phyloP scores from a whole-genome alignment of 2,113 vertebrate species.

The Tupaia tana region DNA sequence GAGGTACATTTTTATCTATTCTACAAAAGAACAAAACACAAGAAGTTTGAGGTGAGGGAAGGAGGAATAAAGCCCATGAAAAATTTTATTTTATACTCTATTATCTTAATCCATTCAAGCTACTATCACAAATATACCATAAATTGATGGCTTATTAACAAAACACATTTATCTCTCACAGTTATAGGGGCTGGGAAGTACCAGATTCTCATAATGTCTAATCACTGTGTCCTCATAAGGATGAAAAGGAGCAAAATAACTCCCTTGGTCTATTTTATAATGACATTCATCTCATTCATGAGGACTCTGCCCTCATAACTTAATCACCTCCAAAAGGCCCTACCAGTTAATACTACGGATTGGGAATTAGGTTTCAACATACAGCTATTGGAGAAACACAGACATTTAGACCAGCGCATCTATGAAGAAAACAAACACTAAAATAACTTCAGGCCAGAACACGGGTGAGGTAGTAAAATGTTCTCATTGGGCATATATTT shows the following conservation, averaged over 20 bases:
- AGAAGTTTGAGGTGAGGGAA: neutral
- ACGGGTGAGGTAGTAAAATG: fast-evolving
- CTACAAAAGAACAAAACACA: neutral
- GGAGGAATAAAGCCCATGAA: neutral
- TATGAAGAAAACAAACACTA: neutral
- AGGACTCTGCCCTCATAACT: no score
- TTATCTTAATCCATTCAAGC: neutral
- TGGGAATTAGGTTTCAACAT: neutral
- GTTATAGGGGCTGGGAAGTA: neutral
- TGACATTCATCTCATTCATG: no score
- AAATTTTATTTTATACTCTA: neutral
- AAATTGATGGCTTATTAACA: neutral
- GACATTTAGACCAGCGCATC: neutral
- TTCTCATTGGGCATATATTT: neutral
- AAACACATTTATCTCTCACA: neutral
- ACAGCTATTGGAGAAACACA: neutral
- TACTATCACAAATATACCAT: neutral
- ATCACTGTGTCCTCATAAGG: neutral
- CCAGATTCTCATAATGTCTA: fast-evolving
- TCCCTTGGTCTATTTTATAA: neutral
- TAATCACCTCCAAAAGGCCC: neutral
- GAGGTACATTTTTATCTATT: neutral
- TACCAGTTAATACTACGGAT: neutral
- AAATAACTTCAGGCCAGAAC: neutral
- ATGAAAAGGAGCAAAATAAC: neutral